These are phyloP conservation scores for Castor canadensis DNA, from an alignment of 2,113 vertebrate genomes.

Conservation along the genomic window DNA sequence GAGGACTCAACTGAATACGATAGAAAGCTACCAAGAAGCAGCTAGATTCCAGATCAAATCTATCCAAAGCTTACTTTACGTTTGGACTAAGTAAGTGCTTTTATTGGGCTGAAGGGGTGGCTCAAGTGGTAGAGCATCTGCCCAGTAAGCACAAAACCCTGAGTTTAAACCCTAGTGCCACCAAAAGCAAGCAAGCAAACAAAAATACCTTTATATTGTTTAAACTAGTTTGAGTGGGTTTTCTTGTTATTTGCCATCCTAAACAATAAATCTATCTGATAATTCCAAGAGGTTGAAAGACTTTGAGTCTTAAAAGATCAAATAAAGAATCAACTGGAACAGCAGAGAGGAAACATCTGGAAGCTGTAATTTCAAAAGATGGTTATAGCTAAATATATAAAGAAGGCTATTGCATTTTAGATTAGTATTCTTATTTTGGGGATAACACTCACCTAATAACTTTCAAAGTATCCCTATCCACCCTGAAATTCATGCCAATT, in stretches of 20 bases:
- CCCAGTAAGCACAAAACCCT: too few species aligned
- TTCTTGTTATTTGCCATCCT: conserved; percentile 17
- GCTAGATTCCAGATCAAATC: background rate
- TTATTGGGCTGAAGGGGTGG: too few species aligned
- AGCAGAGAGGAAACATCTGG: background rate
- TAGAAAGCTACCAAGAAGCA: conserved; percentile 5
- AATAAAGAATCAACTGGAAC: background rate
- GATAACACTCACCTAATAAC: background rate
- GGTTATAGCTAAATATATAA: background rate
- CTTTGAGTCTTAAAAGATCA: background rate
- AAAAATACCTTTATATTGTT: background rate
- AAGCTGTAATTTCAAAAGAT: background rate
- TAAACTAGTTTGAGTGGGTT: conserved; percentile 28
- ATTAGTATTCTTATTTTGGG: background rate
- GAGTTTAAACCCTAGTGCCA: too few species aligned
- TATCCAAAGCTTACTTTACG: background rate
- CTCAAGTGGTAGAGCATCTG: too few species aligned
- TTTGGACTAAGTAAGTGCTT: too few species aligned
- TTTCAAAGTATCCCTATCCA: background rate
- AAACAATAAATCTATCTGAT: background rate
- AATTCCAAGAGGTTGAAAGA: conserved; percentile 16
- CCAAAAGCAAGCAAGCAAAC: too few species aligned
- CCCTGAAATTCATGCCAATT: background rate
- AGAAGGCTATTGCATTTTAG: background rate
- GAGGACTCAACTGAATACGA: background rate